These are phyloP conservation scores for Spilarctia lutea DNA, from an alignment of 2,888 invertebrate genomes.

Conservation along the genomic window DNA sequence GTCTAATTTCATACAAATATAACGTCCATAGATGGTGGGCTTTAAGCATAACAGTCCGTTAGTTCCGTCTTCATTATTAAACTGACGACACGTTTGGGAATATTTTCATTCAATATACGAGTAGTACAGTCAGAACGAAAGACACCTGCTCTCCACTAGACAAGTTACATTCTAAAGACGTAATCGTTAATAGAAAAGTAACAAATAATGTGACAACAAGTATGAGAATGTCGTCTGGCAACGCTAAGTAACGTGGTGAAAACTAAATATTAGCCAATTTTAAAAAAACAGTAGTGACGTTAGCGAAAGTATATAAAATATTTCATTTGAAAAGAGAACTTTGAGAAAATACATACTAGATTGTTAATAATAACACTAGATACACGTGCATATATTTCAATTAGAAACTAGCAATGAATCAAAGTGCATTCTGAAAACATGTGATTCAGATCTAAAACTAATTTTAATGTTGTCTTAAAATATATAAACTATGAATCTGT, in stretches of 20 bases:
- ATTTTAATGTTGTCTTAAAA: conserved; percentile 13
- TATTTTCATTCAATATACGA: neutral
- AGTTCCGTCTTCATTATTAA: conserved; percentile 7
- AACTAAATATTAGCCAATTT: no score
- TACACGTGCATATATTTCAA: neutral
- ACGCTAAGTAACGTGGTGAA: no score
- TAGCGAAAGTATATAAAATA: no score
- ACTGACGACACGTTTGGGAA: conserved; percentile 6
- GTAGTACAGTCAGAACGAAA: neutral
- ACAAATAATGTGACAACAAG: no score
- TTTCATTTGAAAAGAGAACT: neutral
- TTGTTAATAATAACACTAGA: neutral
- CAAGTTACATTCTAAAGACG: no score
- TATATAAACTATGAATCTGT: conserved; percentile 22
- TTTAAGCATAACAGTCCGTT: conserved; percentile 3
- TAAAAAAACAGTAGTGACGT: no score
- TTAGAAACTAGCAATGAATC: neutral
- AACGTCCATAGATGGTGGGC: neutral
- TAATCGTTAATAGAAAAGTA: no score
- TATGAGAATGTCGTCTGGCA: no score
- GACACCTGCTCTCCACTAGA: neutral
- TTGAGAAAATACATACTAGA: neutral
- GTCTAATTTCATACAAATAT: conserved; percentile 10
- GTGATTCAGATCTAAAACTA: conserved; percentile 17
- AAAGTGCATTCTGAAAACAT: conserved; percentile 11